These are phyloP conservation scores for Ichneumon xanthorius DNA, from an alignment of 2,888 invertebrate genomes.

Conservation along the genomic window DNA sequence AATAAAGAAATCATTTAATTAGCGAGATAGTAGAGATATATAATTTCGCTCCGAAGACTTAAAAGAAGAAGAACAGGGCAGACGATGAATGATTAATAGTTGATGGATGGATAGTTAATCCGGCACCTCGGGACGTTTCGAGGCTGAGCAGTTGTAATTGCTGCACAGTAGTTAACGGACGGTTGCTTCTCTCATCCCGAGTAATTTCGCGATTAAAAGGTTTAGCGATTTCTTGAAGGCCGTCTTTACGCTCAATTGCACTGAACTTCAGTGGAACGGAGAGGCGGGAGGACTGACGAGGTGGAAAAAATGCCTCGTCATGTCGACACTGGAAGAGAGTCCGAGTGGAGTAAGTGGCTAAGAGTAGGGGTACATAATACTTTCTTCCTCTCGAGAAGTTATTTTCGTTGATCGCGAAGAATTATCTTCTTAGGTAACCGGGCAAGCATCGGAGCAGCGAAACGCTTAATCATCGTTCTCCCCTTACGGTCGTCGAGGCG, in stretches of 20 bases:
- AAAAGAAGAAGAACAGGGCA: not conserved
- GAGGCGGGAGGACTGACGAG: not conserved
- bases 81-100: not conserved
- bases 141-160: not conserved
- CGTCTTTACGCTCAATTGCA: not conserved
- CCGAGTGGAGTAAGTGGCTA: not conserved
- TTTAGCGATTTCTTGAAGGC: not conserved
- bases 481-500: not conserved
- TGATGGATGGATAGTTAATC: not conserved
- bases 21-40: not conserved
- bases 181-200: not conserved
- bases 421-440: not conserved
- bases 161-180: not conserved
- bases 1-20: not conserved
- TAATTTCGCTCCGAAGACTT: not conserved
- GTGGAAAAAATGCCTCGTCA: not conserved
- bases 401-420: not conserved
- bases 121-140: not conserved
- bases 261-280: not conserved
- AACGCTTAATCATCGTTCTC: conserved; percentile 1
- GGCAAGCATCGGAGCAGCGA: not conserved
- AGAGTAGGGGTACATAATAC: not conserved
- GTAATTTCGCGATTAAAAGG: not conserved
- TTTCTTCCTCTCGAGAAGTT: not conserved
- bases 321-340: not conserved